Evolutionary conservation across 2,888 invertebrate species (phyloP), one percentile per base, ranked within the genome.

Genomic region (Anticlea derivata): DNA sequence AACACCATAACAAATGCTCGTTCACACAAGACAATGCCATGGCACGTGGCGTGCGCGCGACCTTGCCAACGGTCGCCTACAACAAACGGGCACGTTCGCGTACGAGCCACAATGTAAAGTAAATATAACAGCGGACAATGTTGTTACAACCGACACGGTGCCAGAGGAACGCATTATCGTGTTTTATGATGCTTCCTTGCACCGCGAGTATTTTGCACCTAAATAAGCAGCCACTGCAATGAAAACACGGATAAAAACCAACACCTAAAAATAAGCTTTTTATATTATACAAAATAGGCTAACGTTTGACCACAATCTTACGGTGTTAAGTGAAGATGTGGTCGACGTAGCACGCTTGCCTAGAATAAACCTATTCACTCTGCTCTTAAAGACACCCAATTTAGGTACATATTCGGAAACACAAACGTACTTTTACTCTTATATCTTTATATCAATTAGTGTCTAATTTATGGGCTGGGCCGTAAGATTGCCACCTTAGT

Each of bases 31-130:
- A 73, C 73, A 75, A 75, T 73, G 65, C 64, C 64, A 60, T 58
- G 58, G 55, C 58, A 63, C 72, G 80, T 85, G 82, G 83, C 83
- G 79, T 77, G 78, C 75, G 56, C 40, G 54, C 66, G 85, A 83
- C 84, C 85, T 84, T 84, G 83, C 62, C 60, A 55, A 43, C 64
- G 63, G 58, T 64, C 55, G 61, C 55, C 55, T 49, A 66, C 68
- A 68, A 66, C n/a, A 70, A 68, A 70, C 66, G 63, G 60, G 58
- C 60, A 65, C 61, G 63, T 60, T 60, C 66, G 60, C 63, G 62
- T 60, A 57, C 64, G 58, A 57, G 43, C 61, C 58, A 69, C 73
- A 71, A 66, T 68, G 72, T 70, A 67, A 70, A 57, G 65, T 70
- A 71, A 74, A 73, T 66, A 69, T 64, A 61, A 64, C 67, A 63